A percentile compares a stretch with the other conserved stretches of the same genome.
phyloP scores from a whole-genome alignment of 2,797 vertebrate genomes.

The Pelochelys cantorii region DNA sequence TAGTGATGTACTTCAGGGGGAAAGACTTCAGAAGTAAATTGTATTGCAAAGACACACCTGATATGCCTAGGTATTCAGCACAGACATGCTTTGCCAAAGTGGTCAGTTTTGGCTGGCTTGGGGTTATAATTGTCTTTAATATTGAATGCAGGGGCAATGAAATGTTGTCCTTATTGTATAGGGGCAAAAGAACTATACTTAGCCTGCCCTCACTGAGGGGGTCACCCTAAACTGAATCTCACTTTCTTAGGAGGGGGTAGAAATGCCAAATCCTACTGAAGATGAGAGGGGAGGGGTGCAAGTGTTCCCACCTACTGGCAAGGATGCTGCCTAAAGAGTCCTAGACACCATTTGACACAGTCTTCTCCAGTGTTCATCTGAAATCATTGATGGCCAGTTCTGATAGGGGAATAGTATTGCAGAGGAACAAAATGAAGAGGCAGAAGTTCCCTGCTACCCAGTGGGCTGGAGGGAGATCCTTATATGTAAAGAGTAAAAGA shows the following conservation, averaged over 20 bases:
- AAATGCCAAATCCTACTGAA: not conserved
- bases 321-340: not conserved
- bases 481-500: not conserved
- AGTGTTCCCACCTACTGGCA: not conserved
- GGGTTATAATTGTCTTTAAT: not conserved
- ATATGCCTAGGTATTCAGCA: not conserved
- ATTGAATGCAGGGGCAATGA: not conserved
- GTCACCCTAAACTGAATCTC: not conserved
- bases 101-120: not conserved
- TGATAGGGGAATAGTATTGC: not conserved
- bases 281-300: not conserved
- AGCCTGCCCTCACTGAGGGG: not conserved
- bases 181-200: not conserved
- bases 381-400: not conserved
- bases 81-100: not conserved
- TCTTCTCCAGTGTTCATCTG: not conserved
- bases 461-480: not conserved
- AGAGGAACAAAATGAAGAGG: not conserved
- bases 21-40: not conserved
- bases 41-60: not conserved
- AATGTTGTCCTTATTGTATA: not conserved
- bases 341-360: not conserved
- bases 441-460: not conserved
- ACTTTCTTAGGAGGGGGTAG: not conserved
- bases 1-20: not conserved